Percentiles rank a stretch among this genome's conserved stretches.
Conservation (phyloP, 2,113 vertebrate genomes). For the Laterallus jamaicensis region DNA sequence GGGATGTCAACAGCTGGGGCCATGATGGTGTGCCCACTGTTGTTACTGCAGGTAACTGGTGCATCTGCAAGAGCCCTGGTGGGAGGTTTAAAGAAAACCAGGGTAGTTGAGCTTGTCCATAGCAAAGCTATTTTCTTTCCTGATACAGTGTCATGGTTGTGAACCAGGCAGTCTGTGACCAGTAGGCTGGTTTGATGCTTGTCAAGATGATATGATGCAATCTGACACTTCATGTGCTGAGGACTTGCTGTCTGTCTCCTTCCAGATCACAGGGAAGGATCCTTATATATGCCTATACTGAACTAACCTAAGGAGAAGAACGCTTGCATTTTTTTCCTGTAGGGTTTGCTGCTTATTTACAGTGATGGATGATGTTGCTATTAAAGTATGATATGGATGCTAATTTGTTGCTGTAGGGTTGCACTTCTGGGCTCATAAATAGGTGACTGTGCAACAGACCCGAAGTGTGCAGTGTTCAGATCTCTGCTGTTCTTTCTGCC, state of each 20-base stretch:
- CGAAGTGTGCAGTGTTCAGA: neutral
- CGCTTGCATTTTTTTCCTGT: neutral
- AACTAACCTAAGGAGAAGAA: neutral
- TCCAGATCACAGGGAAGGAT: neutral
- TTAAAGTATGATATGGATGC: neutral
- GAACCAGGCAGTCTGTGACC: neutral
- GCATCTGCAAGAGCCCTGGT: neutral
- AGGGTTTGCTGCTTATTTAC: neutral
- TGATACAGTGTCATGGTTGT: neutral
- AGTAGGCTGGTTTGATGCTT: neutral
- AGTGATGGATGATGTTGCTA: neutral
- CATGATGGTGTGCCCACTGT: neutral
- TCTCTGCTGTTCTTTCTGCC: neutral
- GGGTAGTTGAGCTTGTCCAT: rapidly evolving
- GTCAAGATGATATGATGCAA: neutral
- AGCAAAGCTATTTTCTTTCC: neutral
- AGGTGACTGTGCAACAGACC: neutral
- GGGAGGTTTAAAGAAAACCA: neutral
- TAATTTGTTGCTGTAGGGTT: neutral
- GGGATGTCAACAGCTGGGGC: neutral
- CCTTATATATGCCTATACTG: neutral
- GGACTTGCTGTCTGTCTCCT: neutral
- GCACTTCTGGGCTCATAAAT: neutral
- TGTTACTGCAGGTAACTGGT: neutral
- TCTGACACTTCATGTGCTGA: neutral